phyloP scores from a whole-genome alignment of 2,888 invertebrate species.

The Rhagium mordax region DNA sequence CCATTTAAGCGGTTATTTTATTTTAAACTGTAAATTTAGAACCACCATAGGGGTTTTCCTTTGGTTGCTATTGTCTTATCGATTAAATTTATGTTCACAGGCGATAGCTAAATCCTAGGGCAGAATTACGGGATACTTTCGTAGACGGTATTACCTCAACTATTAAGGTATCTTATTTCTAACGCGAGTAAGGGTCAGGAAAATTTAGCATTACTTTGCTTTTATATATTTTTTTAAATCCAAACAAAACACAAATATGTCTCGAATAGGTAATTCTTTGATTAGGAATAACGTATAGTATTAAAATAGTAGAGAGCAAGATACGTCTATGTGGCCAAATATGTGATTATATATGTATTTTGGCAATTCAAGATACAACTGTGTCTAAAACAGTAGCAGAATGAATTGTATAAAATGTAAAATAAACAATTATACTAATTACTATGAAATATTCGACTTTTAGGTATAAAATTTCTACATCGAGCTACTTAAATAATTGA shows the following conservation, averaged over 20 bases:
- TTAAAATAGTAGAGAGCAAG: no score
- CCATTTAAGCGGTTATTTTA: slow-evolving; percentile 24
- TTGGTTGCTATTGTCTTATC: slow-evolving; percentile 47
- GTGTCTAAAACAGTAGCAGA: no score
- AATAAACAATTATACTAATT: no score
- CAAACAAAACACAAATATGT: neutral
- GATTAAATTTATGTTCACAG: slow-evolving; percentile 49
- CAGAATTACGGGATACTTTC: slow-evolving; percentile 26
- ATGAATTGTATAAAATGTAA: no score
- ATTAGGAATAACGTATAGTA: no score
- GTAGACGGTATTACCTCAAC: slow-evolving; percentile 18
- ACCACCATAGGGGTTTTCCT: slow-evolving; percentile 39
- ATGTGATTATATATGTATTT: no score
- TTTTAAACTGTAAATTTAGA: slow-evolving; percentile 38
- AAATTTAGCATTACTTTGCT: neutral
- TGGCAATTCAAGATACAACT: no score
- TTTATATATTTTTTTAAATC: neutral
- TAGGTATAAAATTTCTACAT: no score
- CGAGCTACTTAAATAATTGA: no score
- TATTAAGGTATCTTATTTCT: slow-evolving; percentile 6
- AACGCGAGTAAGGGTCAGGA: neutral
- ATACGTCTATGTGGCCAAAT: no score
- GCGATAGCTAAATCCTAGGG: slow-evolving; percentile 40
- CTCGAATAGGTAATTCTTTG: no score
- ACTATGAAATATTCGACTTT: no score